Base-by-base conservation (phyloP, 2,888 invertebrate species). In the Dryocosmus kuriphilus region DNA sequence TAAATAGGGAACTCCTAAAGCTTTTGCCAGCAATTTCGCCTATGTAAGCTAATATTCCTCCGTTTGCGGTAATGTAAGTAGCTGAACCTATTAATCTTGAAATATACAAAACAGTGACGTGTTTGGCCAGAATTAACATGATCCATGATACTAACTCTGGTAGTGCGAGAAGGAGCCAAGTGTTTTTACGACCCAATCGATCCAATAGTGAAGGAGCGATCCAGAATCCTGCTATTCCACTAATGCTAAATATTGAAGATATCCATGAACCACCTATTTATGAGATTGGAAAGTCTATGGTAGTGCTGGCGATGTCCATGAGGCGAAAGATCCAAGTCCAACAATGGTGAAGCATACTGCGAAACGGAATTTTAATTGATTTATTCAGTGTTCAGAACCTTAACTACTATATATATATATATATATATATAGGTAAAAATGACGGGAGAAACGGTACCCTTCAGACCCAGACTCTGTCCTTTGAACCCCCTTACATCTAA, bases 11-110 rank as follows among this genome's bases (percentile, higher is more conserved):
- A 0, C 94, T 94, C 38, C 94, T 89, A 46, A 93, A 92, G 30
- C 92, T 92, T 41, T 93, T 93, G 67, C 94, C 93, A 0, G 94
- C 92, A 63, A 94, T 93, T 89, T 94, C 95, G 2, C 93, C 93
- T n/a, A 94, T 38, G 38, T 38, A 38, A 14, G 11, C 38, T 38
- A 38, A 38, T 9, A 38, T 38, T 38, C 9, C 14, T 91, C 92
- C 92, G 60, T 92, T 88, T 0, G 93, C 93, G 35, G 92, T 92
- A 32, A 93, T 81, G 38, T 92, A 89, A 57, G 57, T 22, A 7
- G 57, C 24, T 8, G 57, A 24, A 24, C 57, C 57, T 24, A 57
- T 57, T 24, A 22, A 24, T 46, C 93, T 88, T 0, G 92, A 93
- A 11, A 89, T 76, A 82, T 91, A 91, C 2, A 93, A 87, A 24